These are phyloP conservation scores for Agonopterix alstromeriana DNA, from an alignment of 2,888 invertebrate genomes.

Conservation along the genomic window DNA sequence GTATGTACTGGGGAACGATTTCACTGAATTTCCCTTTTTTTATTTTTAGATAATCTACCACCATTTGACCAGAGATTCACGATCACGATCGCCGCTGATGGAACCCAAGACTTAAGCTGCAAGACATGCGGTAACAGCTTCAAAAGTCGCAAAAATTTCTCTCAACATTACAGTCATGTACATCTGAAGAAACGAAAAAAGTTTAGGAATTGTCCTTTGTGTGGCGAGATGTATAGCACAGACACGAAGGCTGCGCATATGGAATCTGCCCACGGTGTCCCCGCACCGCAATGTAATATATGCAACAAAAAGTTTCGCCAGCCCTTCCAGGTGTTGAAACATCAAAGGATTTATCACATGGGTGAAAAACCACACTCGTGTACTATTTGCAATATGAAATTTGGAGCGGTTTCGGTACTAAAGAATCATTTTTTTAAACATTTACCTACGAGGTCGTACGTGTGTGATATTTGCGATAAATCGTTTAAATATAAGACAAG, in stretches of 20 bases:
- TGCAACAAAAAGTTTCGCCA: slow-evolving; percentile 24
- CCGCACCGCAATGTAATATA: slow-evolving; percentile 20
- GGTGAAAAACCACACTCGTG: slow-evolving; percentile 31
- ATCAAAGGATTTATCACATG: slow-evolving; percentile 37
- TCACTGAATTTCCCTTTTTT: too few species aligned
- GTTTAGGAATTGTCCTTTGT: slow-evolving; percentile 36
- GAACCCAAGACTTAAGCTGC: slow-evolving; percentile 18
- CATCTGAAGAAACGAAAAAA: slow-evolving; percentile 37
- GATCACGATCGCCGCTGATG: slow-evolving; percentile 13
- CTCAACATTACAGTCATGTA: slow-evolving; percentile 44
- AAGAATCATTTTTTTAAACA: slow-evolving; percentile 23
- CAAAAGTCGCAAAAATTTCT: slow-evolving; percentile 19
- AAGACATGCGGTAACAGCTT: slow-evolving; percentile 17
- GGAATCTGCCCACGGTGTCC: slow-evolving; percentile 20
- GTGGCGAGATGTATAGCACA: slow-evolving; percentile 30
- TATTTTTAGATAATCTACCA: not conserved
- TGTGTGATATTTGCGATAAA: slow-evolving; percentile 37
- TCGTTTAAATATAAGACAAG: slow-evolving; percentile 29
- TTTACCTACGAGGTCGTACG: slow-evolving; percentile 21
- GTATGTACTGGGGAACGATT: too few species aligned
- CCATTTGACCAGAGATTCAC: too few species aligned
- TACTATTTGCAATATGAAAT: slow-evolving; percentile 22
- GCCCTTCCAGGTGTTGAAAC: slow-evolving; percentile 24
- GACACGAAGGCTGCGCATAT: slow-evolving; percentile 20
- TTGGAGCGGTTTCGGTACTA: slow-evolving; percentile 14